These are phyloP conservation scores for Coilia nasus DNA, from an alignment of 2,797 vertebrate genomes.

Conservation along the genomic window DNA sequence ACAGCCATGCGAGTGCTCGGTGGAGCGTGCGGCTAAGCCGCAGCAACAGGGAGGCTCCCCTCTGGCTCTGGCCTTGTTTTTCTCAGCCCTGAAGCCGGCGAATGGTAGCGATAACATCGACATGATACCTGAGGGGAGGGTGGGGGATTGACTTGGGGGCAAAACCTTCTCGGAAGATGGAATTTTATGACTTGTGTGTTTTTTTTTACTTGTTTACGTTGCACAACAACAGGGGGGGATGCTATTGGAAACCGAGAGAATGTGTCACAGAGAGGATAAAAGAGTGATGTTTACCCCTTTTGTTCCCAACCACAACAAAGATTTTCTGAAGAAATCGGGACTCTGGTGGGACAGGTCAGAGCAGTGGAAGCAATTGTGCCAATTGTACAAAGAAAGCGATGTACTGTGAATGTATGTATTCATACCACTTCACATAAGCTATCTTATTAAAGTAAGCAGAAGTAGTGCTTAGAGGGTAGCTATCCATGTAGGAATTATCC, in stretches of 20 bases:
- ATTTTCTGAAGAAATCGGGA: not conserved
- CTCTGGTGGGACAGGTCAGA: not conserved
- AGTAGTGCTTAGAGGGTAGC: not conserved
- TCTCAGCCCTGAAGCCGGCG: slow-evolving; percentile 12
- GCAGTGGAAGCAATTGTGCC: too few relatives aligned
- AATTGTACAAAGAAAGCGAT: not conserved
- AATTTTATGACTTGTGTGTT: slow-evolving; percentile 14
- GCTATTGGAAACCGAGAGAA: not conserved
- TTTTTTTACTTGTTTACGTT: not conserved
- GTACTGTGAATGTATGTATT: not conserved
- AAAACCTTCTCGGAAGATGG: not conserved
- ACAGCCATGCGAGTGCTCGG: slow-evolving; percentile 43
- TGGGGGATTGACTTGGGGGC: not conserved
- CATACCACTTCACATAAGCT: not conserved
- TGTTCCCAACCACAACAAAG: not conserved
- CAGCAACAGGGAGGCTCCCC: slow-evolving; percentile 23
- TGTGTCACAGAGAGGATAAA: slow-evolving; percentile 1
- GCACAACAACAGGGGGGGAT: not conserved
- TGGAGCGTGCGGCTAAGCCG: slow-evolving; percentile 43
- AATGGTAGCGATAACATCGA: slow-evolving; percentile 22
- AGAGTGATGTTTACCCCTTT: not conserved
- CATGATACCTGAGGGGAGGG: slow-evolving; percentile 2
- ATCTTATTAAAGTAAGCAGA: not conserved
- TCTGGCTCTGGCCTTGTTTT: not conserved
- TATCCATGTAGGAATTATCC: not conserved